Evolutionary conservation across 2,113 vertebrate genomes (phyloP).

Genomic region (Delphinapterus leucas): DNA sequence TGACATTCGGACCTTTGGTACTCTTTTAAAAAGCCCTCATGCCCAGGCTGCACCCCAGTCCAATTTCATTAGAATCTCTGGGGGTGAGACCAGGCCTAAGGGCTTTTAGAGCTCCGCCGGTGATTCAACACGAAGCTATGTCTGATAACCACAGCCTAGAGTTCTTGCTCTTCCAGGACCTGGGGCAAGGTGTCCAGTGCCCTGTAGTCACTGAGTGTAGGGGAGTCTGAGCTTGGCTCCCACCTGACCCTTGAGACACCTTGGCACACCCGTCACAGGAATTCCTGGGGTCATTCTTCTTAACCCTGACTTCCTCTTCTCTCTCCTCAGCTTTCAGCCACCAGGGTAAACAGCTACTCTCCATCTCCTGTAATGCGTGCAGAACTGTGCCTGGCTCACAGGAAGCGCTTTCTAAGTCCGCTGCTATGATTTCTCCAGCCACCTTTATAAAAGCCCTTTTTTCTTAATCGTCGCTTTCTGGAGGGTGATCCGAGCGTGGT

Average conservation of each 20-base stretch:
- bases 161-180: background rate
- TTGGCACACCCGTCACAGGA: background rate
- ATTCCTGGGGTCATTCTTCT: background rate
- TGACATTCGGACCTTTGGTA: background rate
- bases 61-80: background rate
- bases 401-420: background rate
- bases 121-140: background rate
- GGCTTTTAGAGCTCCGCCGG: background rate
- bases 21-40: background rate
- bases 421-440: background rate
- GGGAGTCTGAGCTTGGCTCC: background rate
- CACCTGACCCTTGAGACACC: background rate
- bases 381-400: background rate
- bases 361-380: rapidly evolving
- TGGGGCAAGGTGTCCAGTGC: too few relatives aligned
- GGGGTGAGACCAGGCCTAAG: background rate
- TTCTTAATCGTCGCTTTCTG: background rate
- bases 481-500: background rate
- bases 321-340: background rate
- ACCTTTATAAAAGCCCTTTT: background rate
- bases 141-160: background rate
- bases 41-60: background rate
- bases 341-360: background rate
- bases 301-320: background rate
- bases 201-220: rapidly evolving